Base-by-base conservation (phyloP, 2,797 vertebrate species). In the Benthosema pterotum region DNA sequence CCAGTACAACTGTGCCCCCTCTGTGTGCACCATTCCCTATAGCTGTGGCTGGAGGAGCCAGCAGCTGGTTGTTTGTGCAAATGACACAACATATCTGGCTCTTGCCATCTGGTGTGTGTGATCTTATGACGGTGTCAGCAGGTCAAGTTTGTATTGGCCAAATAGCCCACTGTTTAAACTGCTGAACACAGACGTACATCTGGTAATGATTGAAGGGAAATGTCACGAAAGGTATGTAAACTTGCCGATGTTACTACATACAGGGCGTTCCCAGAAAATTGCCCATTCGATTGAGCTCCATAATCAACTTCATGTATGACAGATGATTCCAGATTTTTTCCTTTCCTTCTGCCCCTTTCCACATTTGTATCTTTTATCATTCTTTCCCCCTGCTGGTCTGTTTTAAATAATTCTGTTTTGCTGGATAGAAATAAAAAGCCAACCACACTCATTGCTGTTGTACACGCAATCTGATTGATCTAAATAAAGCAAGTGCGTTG, bases 31-130 rank as follows among this genome's bases (percentile, higher is more conserved):
- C 63, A 50, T 45, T 61, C 42, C 7, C n/a, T 52, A 61, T 52
- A 61, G 53, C 68, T 64, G 38, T 64, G 62, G 54, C 62, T 5
- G 16, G 32, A 74, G 60, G 67, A 43, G 50, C 60, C 53, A 52
- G 61, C 80, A 78, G 72, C 71, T 75, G 80, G 14, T 71, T 69
- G 53, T 77, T 70, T 77, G 48, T 72, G 53, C 71, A 60, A 69
- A 63, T 73, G 57, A 73, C 77, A 71, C 18, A 67, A 67, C 57
- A 69, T 25, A 64, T 72, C 63, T 62, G 62, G 55, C 71, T 60
- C 60, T 14, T 69, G 57, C 74, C 84, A 87, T 83, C 82, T 87
- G 82, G 74, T 73, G 64, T 25, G 72, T 77, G 63, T 79, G 69
- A 82, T 84, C 63, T 60, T 60, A 56, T 71, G 62, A 71, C 67